Evolutionary conservation across 2,797 vertebrate genomes (phyloP), one percentile per base, ranked within the genome.

Genomic region (Hemibagrus guttatus): DNA sequence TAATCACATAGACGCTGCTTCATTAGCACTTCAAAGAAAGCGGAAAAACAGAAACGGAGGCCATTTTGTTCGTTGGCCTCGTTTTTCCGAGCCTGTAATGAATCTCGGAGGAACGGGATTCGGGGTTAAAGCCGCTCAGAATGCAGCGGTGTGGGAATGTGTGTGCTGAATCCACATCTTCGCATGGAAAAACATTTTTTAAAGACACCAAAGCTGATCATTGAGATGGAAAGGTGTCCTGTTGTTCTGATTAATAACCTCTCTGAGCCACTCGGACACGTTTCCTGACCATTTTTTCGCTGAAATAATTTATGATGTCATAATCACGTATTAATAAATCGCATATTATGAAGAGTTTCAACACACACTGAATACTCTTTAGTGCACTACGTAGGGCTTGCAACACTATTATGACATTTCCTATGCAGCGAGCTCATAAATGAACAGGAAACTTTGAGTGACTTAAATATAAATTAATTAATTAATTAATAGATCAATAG

Each of bases 11-110:
- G 80, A 61, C 78, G 17, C 84, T 7, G 82, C 88, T 89, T 90
- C 88, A 90, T 91, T 91, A 90, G 80, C 90, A 91, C 88, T 88
- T 91, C 89, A 91, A 91, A 91, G 89, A 49, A 71, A n/a, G 83
- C 49, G 72, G 81, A 87, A 87, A 86, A 82, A 88, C 85, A 74
- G 69, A 91, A 91, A 76, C 71, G 14, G 76, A 63, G 14, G 78
- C 85, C 88, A 89, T 90, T 90, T 89, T 90, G 87, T 86, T 88
- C 78, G 68, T 64, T 88, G 88, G 85, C 87, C 89, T 90, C 85
- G 63, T 88, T 90, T 89, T 84, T 66, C 74, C 28, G 66, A 84
- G 88, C 63, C 79, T 19, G 76, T 90, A 91, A 91, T 90, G 88
- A 91, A 90, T 81, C 89, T 88, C 89, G 26, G 54, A 89, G 90